Evolutionary conservation across 92 coral and sea anemone genomes (phyloP).

Genomic region (Plumapathes pennacea): DNA sequence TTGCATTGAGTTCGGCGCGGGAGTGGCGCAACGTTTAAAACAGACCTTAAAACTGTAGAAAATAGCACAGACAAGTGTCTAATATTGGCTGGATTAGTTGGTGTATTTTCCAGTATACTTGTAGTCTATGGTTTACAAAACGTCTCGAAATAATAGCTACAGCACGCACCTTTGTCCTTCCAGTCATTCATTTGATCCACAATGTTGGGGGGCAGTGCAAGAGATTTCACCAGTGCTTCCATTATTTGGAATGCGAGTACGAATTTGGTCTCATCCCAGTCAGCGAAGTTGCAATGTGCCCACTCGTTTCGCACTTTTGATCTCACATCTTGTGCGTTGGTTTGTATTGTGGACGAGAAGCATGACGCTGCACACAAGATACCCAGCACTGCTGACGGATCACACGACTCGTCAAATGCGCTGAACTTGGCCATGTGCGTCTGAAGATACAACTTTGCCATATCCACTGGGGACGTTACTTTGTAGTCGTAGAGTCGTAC

Average conservation of each 20-base stretch:
- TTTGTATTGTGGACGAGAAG: background rate
- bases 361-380: constrained; percentile 35
- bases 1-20: too few species aligned
- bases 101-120: too few species aligned
- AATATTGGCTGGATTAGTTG: background rate
- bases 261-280: constrained; percentile 27
- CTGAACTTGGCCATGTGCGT: constrained; percentile 55
- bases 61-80: background rate
- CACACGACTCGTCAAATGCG: constrained; percentile 48
- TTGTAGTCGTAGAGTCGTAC: constrained; percentile 15
- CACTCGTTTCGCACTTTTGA: constrained; percentile 47
- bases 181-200: constrained; percentile 19
- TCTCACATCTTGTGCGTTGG: constrained; percentile 29
- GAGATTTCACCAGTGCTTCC: constrained; percentile 19
- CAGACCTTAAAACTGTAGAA: too few species aligned
- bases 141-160: too few species aligned
- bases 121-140: too few species aligned
- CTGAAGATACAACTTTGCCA: constrained; percentile 55
- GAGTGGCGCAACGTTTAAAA: too few species aligned
- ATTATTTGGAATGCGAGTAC: constrained; percentile 37
- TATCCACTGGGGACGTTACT: constrained; percentile 18
- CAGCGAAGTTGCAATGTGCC: constrained; percentile 57
- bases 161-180: constrained; percentile 30
- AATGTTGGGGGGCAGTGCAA: background rate
- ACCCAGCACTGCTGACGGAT: constrained; percentile 29